These are phyloP conservation scores for Ruditapes philippinarum DNA, from an alignment of 1,140 invertebrate species.

Conservation along the genomic window DNA sequence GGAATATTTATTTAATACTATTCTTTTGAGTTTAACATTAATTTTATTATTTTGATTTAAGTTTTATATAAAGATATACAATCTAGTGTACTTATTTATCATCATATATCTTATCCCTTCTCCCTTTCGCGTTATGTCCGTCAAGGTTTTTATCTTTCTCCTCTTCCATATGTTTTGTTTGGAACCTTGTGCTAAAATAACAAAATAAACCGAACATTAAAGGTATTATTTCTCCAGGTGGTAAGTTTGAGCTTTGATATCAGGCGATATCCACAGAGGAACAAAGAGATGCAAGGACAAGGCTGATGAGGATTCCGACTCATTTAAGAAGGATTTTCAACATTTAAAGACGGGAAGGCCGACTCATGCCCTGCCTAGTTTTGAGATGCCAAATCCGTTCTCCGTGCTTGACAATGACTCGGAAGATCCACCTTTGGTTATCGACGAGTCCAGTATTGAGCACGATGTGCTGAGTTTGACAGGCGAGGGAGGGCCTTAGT, in stretches of 20 bases:
- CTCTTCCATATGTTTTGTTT: constrained; percentile 86
- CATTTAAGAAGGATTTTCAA: neutral
- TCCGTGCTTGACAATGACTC: neutral
- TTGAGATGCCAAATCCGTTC: neutral
- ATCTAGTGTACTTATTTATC: constrained; percentile 70
- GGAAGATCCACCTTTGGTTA: neutral
- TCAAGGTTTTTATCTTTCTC: constrained; percentile 86
- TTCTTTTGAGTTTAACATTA: constrained; percentile 69
- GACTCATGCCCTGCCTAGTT: neutral
- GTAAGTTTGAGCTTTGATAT: constrained; percentile 30
- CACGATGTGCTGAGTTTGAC: neutral
- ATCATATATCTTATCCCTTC: constrained; percentile 77
- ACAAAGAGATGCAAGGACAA: neutral
- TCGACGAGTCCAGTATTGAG: neutral
- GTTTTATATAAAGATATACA: constrained; percentile 69
- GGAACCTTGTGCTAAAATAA: constrained; percentile 77
- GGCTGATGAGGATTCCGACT: neutral
- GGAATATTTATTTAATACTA: constrained; percentile 65
- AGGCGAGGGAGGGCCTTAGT: too few relatives aligned
- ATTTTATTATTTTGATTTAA: constrained; percentile 72
- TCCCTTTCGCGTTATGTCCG: constrained; percentile 79
- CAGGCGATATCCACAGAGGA: constrained; percentile 11
- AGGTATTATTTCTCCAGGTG: constrained; percentile 71
- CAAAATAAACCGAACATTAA: constrained; percentile 63
- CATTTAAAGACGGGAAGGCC: neutral